Percentiles rank a stretch among this genome's conserved stretches.
These are phyloP conservation scores for Pseudonaja textilis DNA, from an alignment of 2,113 vertebrate genomes.

Conservation along the genomic window DNA sequence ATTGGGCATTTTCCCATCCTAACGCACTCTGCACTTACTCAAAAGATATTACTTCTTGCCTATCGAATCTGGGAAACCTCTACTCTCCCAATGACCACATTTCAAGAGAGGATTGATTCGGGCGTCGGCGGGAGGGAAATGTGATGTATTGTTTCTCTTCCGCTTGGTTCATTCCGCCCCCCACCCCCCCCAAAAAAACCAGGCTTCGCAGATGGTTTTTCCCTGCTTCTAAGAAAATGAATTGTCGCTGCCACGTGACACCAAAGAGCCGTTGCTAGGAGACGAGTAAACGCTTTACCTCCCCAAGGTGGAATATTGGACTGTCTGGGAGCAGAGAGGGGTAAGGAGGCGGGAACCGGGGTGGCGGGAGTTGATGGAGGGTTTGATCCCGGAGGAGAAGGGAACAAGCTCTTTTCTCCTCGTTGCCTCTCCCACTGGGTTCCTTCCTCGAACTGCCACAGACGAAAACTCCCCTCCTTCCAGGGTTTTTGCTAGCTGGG, in stretches of 20 bases:
- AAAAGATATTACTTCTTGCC: not conserved
- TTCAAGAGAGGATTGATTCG: not conserved
- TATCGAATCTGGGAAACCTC: not conserved
- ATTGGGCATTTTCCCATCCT: too few species aligned
- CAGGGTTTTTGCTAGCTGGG: not conserved
- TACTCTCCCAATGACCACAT: not conserved
- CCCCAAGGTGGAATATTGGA: not conserved
- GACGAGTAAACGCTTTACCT: slow-evolving; percentile 40
- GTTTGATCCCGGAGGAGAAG: too few species aligned
- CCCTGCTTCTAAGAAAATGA: accelerated
- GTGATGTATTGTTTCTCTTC: too few species aligned
- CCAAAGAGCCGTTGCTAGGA: slow-evolving; percentile 50
- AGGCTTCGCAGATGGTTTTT: not conserved
- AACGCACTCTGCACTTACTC: not conserved
- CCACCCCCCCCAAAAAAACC: too few species aligned
- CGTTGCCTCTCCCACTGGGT: not conserved
- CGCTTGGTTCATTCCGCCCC: too few species aligned
- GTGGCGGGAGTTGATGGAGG: not conserved
- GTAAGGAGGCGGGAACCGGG: too few species aligned
- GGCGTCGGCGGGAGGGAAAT: accelerated
- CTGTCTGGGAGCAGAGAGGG: not conserved
- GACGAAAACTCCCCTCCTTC: not conserved
- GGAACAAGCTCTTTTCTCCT: not conserved
- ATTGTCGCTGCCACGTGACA: not conserved
- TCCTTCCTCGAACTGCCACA: too few species aligned